phyloP scores from a whole-genome alignment of 2,888 invertebrate species.

The Eugnorisma glareosa region DNA sequence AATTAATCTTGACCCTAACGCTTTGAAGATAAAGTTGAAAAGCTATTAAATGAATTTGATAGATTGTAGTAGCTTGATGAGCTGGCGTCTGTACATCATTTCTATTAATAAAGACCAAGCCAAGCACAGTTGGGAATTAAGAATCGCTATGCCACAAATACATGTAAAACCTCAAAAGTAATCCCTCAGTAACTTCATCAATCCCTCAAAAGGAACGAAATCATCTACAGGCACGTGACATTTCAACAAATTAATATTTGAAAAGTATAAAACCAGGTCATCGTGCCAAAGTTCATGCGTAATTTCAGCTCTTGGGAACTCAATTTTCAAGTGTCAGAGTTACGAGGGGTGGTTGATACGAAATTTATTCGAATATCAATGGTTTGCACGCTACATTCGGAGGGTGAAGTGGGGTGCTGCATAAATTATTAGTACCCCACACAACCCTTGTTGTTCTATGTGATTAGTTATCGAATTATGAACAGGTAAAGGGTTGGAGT shows the following conservation, averaged over 20 bases:
- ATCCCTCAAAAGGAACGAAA: conserved; percentile 15
- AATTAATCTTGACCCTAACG: too few relatives aligned
- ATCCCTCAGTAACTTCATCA: background rate
- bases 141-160: background rate
- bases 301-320: conserved; percentile 54
- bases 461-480: conserved; percentile 39
- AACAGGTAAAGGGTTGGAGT: conserved; percentile 29
- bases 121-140: background rate
- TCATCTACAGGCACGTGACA: conserved; percentile 14
- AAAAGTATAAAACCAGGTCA: conserved; percentile 58
- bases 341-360: conserved; percentile 24
- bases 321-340: conserved; percentile 62
- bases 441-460: conserved; percentile 11
- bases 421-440: conserved; percentile 33
- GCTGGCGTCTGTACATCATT: too few relatives aligned
- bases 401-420: background rate
- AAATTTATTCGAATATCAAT: conserved; percentile 57
- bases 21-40: too few relatives aligned
- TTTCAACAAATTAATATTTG: conserved; percentile 49
- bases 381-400: conserved; percentile 29
- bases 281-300: conserved; percentile 58
- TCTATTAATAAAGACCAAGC: background rate
- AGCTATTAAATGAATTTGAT: too few relatives aligned
- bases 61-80: too few relatives aligned
- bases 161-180: background rate